Evolutionary conservation across 2,797 vertebrate genomes (phyloP).

Genomic region (Notoglanidium macrostoma): DNA sequence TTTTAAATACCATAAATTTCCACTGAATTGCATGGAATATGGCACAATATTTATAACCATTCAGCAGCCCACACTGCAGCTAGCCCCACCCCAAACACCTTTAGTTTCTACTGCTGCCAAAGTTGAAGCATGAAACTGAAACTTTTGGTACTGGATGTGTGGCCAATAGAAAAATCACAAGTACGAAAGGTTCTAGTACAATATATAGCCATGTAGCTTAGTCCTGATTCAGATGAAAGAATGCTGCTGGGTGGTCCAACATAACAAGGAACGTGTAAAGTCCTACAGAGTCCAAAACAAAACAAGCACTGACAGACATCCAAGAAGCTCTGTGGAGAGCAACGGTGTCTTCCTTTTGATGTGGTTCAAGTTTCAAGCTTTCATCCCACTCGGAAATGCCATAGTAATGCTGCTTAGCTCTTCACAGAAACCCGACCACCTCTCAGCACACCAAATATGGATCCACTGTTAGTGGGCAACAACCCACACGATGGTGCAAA

Average conservation of each 20-base stretch:
- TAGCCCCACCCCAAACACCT: background rate
- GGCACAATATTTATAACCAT: background rate
- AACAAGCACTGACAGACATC: conserved; percentile 19
- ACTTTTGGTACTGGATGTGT: background rate
- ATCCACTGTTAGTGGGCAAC: conserved; percentile 18
- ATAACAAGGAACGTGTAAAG: conserved; percentile 7
- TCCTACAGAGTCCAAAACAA: background rate
- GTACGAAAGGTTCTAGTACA: background rate
- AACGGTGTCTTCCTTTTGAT: background rate
- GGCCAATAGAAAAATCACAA: background rate
- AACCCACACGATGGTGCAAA: conserved; percentile 25
- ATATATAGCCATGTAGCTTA: background rate
- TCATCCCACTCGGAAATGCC: conserved; percentile 31
- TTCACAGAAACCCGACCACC: conserved; percentile 15
- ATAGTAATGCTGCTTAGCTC: conserved; percentile 13
- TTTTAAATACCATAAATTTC: background rate
- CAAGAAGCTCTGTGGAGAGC: background rate
- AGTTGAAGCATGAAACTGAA: background rate
- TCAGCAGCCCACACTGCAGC: background rate
- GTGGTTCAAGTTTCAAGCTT: conserved; percentile 28
- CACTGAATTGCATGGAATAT: background rate
- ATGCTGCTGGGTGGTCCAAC: conserved; percentile 12
- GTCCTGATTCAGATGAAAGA: background rate
- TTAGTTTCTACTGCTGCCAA: background rate
- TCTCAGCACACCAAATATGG: conserved; percentile 18